These are phyloP conservation scores for Thaleichthys pacificus DNA, from an alignment of 2,797 vertebrate species.

Conservation along the genomic window DNA sequence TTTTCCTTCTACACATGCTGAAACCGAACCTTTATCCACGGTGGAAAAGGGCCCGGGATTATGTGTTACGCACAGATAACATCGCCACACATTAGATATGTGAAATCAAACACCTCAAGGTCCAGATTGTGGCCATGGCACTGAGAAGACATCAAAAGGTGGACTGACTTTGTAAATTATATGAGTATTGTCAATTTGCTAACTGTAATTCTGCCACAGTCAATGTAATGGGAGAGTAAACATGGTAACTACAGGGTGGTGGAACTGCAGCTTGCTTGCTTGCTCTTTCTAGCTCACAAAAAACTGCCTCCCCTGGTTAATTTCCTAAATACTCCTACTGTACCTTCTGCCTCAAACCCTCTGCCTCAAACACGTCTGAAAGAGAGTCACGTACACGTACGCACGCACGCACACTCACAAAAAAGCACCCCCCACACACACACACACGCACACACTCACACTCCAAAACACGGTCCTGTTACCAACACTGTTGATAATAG, in stretches of 20 bases:
- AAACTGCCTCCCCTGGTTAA: not conserved
- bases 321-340: not conserved
- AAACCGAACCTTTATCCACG: slow-evolving; percentile 77
- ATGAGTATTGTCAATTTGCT: slow-evolving; percentile 59
- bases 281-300: not conserved
- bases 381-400: not conserved
- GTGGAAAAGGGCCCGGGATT: slow-evolving; percentile 73
- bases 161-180: slow-evolving; percentile 50
- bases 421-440: slow-evolving; percentile 7
- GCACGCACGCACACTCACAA: slow-evolving; percentile 2
- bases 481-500: too few species aligned
- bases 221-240: slow-evolving; percentile 68
- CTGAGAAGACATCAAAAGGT: slow-evolving; percentile 53
- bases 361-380: slow-evolving; percentile 5
- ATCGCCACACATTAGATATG: slow-evolving; percentile 74
- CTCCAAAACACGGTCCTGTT: too few species aligned
- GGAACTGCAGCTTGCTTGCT: slow-evolving; percentile 24
- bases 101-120: slow-evolving; percentile 68
- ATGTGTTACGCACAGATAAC: slow-evolving; percentile 74
- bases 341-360: slow-evolving; percentile 14
- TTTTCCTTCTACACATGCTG: slow-evolving; percentile 40
- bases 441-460: slow-evolving; percentile 13
- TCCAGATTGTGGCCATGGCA: slow-evolving; percentile 49
- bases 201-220: slow-evolving; percentile 66
- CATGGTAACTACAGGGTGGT: slow-evolving; percentile 49